Evolutionary conservation across 2,797 vertebrate species (phyloP).

Genomic region (Thalassophryne amazonica): DNA sequence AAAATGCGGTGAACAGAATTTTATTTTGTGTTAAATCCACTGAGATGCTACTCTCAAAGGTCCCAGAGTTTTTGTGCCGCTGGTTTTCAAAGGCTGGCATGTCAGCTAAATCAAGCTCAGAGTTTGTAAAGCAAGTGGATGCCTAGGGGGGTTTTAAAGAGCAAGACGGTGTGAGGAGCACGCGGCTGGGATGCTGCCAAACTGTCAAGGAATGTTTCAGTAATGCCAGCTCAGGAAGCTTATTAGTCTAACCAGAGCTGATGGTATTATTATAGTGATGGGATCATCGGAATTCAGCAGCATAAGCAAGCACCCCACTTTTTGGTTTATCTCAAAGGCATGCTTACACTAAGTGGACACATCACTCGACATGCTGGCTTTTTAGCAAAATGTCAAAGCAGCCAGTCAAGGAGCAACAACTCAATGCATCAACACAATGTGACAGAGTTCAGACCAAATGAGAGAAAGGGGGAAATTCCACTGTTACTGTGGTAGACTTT

Average conservation of each 20-base stretch:
- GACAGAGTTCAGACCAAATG: no score
- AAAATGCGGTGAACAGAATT: not conserved
- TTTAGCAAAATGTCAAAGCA: no score
- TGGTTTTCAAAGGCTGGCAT: slow-evolving; percentile 2
- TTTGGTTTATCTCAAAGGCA: not conserved
- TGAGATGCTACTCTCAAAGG: not conserved
- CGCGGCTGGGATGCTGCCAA: slow-evolving; percentile 42
- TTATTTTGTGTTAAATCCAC: not conserved
- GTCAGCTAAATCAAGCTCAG: slow-evolving; percentile 4
- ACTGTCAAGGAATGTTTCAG: slow-evolving; percentile 36
- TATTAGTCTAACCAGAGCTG: slow-evolving; percentile 45
- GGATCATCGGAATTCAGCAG: slow-evolving; percentile 6
- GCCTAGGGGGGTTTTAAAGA: slow-evolving; percentile 35
- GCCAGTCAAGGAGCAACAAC: no score
- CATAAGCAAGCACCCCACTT: slow-evolving; percentile 16
- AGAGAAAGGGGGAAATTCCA: no score
- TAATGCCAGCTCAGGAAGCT: slow-evolving; percentile 29
- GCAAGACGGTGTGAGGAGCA: slow-evolving; percentile 35
- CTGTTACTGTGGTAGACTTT: no score
- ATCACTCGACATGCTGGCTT: no score
- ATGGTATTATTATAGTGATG: slow-evolving; percentile 29
- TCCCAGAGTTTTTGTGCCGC: not conserved
- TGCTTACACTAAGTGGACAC: not conserved
- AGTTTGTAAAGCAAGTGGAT: slow-evolving; percentile 4
- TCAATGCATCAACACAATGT: no score